phyloP scores from a whole-genome alignment of 2,797 vertebrate species.

The Huso huso region DNA sequence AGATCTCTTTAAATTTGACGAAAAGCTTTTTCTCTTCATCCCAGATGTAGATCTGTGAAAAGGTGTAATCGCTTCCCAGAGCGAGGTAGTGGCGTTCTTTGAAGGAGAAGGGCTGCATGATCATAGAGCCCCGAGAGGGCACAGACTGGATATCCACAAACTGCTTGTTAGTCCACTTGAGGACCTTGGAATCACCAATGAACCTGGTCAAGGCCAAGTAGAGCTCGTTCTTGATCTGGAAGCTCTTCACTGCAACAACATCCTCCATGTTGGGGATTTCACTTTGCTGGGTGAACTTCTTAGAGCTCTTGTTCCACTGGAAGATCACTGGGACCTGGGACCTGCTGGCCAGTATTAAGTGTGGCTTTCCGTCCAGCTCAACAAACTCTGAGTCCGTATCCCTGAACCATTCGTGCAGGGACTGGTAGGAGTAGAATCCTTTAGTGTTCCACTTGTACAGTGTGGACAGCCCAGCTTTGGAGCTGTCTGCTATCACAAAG shows the following conservation, averaged over 20 bases:
- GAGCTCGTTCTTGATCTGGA: slow-evolving; percentile 76
- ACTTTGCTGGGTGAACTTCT: slow-evolving; percentile 80
- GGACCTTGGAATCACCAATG: slow-evolving; percentile 91
- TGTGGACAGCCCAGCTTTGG: slow-evolving; percentile 91
- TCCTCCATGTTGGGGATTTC: slow-evolving; percentile 97
- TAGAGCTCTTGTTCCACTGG: slow-evolving; percentile 84
- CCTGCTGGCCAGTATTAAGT: slow-evolving; percentile 88
- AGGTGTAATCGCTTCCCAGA: slow-evolving; percentile 93
- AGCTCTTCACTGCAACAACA: slow-evolving; percentile 88
- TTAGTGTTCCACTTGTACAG: slow-evolving; percentile 97
- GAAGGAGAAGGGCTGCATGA: slow-evolving; percentile 86
- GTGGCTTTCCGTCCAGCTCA: slow-evolving; percentile 81
- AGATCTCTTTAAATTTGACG: slow-evolving; percentile 89
- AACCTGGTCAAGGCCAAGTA: slow-evolving; percentile 90
- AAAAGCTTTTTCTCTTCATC: slow-evolving; percentile 77
- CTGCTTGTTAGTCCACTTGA: slow-evolving; percentile 84
- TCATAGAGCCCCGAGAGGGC: slow-evolving; percentile 93
- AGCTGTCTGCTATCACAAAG: slow-evolving; percentile 95
- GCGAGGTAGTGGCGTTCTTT: slow-evolving; percentile 88
- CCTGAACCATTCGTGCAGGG: slow-evolving; percentile 93
- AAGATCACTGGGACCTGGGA: slow-evolving; percentile 94
- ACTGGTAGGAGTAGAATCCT: slow-evolving; percentile 94
- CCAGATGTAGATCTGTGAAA: slow-evolving; percentile 95
- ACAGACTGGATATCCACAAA: slow-evolving; percentile 89
- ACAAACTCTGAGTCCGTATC: slow-evolving; percentile 93